Evolutionary conservation across 1,140 invertebrate genomes (phyloP).

Genomic region (Drosophila serrata): DNA sequence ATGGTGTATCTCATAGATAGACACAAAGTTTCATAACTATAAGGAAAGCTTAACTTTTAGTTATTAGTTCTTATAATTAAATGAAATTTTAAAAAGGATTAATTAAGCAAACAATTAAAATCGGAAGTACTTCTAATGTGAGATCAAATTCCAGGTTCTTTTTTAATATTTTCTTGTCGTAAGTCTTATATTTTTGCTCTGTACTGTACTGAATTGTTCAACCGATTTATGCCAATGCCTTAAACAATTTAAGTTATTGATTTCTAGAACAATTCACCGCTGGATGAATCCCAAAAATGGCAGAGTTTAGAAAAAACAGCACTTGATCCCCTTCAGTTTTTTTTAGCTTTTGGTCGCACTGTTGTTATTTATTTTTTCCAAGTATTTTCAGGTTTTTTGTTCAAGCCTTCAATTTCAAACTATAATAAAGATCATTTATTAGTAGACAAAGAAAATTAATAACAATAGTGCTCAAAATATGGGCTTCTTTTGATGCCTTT

Average conservation of each 20-base stretch:
- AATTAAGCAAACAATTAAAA: too few relatives aligned
- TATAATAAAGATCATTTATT: conserved; percentile 59
- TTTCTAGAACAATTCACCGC: conserved; percentile 40
- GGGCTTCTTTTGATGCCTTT: neutral
- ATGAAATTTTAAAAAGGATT: too few relatives aligned
- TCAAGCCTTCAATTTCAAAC: conserved; percentile 43
- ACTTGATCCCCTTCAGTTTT: conserved; percentile 19
- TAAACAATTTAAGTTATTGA: conserved; percentile 30
- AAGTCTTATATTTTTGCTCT: neutral
- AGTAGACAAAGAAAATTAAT: too few relatives aligned
- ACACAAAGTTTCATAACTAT: neutral
- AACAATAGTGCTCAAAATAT: too few relatives aligned
- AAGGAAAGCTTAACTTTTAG: neutral
- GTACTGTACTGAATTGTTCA: neutral
- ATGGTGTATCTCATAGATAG: conserved; percentile 4
- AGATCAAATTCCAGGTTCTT: neutral
- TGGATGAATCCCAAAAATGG: conserved; percentile 18
- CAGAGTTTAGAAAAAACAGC: conserved; percentile 6
- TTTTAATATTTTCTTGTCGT: too few relatives aligned
- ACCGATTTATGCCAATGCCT: conserved; percentile 11
- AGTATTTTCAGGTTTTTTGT: neutral
- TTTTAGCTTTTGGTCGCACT: conserved; percentile 15
- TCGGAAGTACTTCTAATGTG: too few relatives aligned
- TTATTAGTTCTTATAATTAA: too few relatives aligned
- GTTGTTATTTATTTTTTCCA: conserved; percentile 7